Conservation (phyloP, 2,113 vertebrate genomes). For the Misgurnus anguillicaudatus region DNA sequence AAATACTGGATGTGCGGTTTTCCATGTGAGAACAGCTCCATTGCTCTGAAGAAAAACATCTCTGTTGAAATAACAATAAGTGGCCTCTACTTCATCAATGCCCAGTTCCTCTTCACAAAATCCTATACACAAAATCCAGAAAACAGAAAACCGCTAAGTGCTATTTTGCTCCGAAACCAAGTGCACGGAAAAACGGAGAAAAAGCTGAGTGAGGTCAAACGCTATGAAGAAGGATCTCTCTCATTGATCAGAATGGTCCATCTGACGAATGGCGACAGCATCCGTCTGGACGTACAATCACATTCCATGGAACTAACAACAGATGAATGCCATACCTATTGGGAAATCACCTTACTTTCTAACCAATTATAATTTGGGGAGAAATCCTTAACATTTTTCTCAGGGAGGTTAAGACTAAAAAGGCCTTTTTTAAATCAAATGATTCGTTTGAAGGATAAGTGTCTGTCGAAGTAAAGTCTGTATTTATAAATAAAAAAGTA, state of each 20-base stretch:
- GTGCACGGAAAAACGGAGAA: accelerated
- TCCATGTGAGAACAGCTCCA: background rate
- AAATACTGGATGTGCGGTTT: background rate
- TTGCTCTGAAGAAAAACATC: background rate
- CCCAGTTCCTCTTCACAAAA: conserved; percentile 58
- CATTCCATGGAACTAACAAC: background rate
- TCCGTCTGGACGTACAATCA: conserved; percentile 51
- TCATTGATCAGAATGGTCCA: conserved; percentile 58
- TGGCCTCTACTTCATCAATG: conserved; percentile 63
- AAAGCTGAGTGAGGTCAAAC: conserved; percentile 44
- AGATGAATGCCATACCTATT: conserved; percentile 53
- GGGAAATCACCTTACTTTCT: conserved; percentile 62
- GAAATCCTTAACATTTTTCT: background rate
- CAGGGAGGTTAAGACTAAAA: background rate
- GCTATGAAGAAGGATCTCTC: background rate
- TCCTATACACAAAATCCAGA: accelerated
- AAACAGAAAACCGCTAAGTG: accelerated
- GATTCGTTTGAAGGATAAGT: background rate
- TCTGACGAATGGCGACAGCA: conserved; percentile 34
- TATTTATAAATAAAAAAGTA: background rate
- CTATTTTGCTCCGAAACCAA: conserved; percentile 54
- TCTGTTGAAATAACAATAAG: conserved; percentile 29
- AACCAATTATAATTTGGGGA: background rate
- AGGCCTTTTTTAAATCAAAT: background rate
- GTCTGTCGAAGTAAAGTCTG: background rate